Base-by-base conservation (phyloP, 2,888 invertebrate genomes). In the Coenonympha arcania region DNA sequence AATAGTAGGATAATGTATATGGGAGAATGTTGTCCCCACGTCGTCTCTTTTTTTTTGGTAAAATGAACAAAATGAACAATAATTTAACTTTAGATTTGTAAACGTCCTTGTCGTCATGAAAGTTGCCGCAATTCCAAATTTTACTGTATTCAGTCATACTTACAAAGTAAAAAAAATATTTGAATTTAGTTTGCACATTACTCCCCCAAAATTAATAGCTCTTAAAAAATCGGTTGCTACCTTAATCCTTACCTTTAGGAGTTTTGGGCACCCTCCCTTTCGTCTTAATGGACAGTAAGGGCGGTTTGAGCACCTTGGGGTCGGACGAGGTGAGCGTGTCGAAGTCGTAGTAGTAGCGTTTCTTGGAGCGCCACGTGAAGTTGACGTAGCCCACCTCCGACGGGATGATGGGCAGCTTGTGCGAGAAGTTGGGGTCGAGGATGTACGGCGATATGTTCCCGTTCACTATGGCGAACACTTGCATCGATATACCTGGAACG, bases 361-460 rank as follows among this genome's bases (percentile, higher is more conserved):
- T 92, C 59, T 94, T 93, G 1, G 95, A 92, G 68, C 92, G 92
- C 96, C 95, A 95, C 36, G 95, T 95, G 71, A 96, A 95, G 80
- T 95, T 95, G 1, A 95, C 95, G 72, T 92, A 92, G 55, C 93
- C 92, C 18, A 97, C 95, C 86, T 97, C 96, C 4, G 95, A 93
- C 1, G 97, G 97, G 69, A 98, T 96, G 50, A 94, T 91, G 36
- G 95, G 96, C 59, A 97, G 85, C 71, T 95, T 93, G 69, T 92
- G 93, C 64, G 96, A 95, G 70, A 97, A 93, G 72, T 95, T 94
- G 1, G 95, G 95, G 71, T 96, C 95, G 61, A 94, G 82, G 48
- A 98, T 91, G 77, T 95, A 95, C 5, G 93, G 92, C 15, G 92
- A 88, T 39, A 98, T 95, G 69, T 90, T 90, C 11, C 96, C 96